Conservation (phyloP, 23 tunicate species). For the Halocynthia aurantium region DNA sequence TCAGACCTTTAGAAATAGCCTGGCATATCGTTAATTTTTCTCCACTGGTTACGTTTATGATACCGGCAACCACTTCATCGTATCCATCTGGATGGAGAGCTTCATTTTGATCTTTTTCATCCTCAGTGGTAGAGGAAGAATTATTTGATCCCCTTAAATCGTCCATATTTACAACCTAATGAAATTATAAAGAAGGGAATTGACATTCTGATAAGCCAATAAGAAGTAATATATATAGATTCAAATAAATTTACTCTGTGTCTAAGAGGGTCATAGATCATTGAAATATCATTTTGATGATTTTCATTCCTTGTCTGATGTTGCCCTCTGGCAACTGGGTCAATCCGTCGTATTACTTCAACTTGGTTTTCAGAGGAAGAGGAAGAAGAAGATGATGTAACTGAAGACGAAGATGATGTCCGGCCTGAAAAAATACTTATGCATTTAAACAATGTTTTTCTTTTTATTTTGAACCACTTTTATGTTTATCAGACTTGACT, state of each 20-base stretch:
- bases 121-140: not conserved
- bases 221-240: not conserved
- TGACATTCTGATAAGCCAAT: not conserved
- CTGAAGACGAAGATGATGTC: too few species aligned
- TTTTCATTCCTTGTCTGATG: not conserved
- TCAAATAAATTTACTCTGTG: not conserved
- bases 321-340: slow-evolving; percentile 6
- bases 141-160: not conserved
- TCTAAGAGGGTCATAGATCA: not conserved
- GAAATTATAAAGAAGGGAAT: not conserved
- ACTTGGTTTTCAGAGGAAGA: slow-evolving; percentile 32
- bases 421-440: too few species aligned
- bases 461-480: too few species aligned
- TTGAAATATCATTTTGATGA: not conserved
- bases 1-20: slow-evolving; percentile 77
- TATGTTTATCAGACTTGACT: too few species aligned
- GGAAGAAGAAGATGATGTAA: slow-evolving; percentile 4
- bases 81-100: not conserved
- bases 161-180: slow-evolving; percentile 5
- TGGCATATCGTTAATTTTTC: slow-evolving; percentile 86
- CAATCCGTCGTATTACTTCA: slow-evolving; percentile 56
- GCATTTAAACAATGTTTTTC: too few species aligned
- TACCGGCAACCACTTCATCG: slow-evolving; percentile 83
- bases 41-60: slow-evolving; percentile 83
- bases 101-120: slow-evolving; percentile 3